Conservation (phyloP, 2,113 vertebrate species). For the Psammodynastes pulverulentus region DNA sequence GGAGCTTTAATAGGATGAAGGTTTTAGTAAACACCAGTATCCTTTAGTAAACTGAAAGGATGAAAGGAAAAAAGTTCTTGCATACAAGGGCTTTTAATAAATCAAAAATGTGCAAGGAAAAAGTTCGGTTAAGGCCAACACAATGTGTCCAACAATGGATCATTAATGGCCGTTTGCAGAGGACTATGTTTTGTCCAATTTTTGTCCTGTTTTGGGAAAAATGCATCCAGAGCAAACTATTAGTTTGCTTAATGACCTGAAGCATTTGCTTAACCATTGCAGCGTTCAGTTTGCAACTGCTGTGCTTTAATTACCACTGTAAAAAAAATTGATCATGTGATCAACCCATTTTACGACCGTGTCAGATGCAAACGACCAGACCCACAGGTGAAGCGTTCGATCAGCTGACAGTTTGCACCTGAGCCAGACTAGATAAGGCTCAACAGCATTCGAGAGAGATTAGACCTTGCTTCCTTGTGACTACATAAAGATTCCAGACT, state of each 20-base stretch:
- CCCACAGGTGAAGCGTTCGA: not conserved
- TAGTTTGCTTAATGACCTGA: not conserved
- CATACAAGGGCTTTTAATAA: not conserved
- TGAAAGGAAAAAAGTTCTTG: not conserved
- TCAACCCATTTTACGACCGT: not conserved
- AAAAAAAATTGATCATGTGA: not conserved
- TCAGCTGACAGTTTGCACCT: not conserved
- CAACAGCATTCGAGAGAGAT: not conserved
- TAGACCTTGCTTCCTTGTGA: not conserved
- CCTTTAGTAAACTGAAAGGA: not conserved
- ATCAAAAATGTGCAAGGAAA: not conserved
- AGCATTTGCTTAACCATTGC: not conserved
- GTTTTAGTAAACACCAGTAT: not conserved
- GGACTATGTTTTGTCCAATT: not conserved
- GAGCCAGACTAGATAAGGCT: not conserved
- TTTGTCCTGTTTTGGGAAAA: not conserved
- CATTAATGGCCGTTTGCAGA: not conserved
- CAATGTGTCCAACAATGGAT: not conserved
- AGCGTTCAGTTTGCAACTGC: not conserved
- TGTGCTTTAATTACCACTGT: not conserved
- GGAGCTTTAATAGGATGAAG: not conserved
- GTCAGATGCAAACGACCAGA: no score
- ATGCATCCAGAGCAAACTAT: not conserved
- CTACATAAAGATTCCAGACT: not conserved
- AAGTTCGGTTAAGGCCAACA: not conserved